Conservation (phyloP, 2,113 vertebrate genomes). For the Gambusia affinis region DNA sequence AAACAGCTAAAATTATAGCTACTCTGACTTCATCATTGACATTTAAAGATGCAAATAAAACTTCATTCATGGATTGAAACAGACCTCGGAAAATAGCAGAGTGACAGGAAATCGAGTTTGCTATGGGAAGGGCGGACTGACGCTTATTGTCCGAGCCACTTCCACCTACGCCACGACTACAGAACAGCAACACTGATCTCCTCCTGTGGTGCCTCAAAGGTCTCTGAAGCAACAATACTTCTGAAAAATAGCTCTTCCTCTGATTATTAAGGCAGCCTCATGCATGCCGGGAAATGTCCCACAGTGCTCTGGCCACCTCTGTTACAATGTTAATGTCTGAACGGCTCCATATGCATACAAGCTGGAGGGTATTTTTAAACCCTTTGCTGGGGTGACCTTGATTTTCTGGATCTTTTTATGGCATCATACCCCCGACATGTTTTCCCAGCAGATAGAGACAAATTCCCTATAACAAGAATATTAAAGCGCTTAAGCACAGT, state of each 20-base stretch:
- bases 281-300: constrained; percentile 55
- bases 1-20: neutral
- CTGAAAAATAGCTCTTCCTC: constrained; percentile 73
- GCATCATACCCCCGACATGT: constrained; percentile 24
- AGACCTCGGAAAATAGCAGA: constrained; percentile 37
- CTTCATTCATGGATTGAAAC: constrained; percentile 67
- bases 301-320: constrained; percentile 49
- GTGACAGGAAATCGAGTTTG: constrained; percentile 70
- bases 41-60: constrained; percentile 48
- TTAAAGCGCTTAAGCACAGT: constrained; percentile 19
- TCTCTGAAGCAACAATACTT: constrained; percentile 66
- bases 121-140: constrained; percentile 70
- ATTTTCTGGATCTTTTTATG: constrained; percentile 47
- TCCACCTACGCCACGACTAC: constrained; percentile 69
- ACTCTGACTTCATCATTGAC: constrained; percentile 48
- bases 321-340: constrained; percentile 51
- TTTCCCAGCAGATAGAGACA: constrained; percentile 21
- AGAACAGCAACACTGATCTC: constrained; percentile 46
- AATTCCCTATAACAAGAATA: constrained; percentile 18
- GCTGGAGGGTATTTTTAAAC: constrained; percentile 64
- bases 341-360: constrained; percentile 59
- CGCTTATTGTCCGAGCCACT: constrained; percentile 69
- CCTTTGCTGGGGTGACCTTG: constrained; percentile 54
- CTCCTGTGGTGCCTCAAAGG: constrained; percentile 73
- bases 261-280: constrained; percentile 58